Evolutionary conservation across 2,113 vertebrate genomes (phyloP), one percentile per base, ranked within the genome.

Genomic region (Ramphastos sulfuratus): DNA sequence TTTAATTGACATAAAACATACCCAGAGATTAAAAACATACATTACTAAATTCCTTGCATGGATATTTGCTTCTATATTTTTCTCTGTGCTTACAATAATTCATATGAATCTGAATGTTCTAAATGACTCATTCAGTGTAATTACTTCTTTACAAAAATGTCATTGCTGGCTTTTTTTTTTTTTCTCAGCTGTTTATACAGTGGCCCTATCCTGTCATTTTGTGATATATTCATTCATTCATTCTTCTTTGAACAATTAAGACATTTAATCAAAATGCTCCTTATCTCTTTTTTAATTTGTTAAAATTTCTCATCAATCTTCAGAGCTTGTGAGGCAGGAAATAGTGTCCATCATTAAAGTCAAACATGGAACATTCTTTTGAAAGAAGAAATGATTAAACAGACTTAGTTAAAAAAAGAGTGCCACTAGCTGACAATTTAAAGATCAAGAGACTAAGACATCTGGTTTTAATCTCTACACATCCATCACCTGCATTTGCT

Each of bases 401-500:
- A 87, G 54, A 84, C 58, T 90, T 60, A 78, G 31, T 83, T 67
- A 69, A 74, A 63, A 89, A 89, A 31, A 24, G 20, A 80, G 30
- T 95, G 58, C 75, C 88, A 90, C 61, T 94, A 94, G 88, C 50
- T 94, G 82, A 89, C 50, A 92, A 85, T 92, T 90, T 95, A 91
- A 95, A 78, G 67, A 94, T 89, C 89, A 96, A 92, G 87, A 86
- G 67, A 93, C 18, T 44, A 67, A 87, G 58, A 79, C 94, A 97
- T 97, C 87, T 97, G 96, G 82, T 97, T 97, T 96, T 95, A 96
- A 97, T 98, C 52, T 96, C 65, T 90, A 87, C 83, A 94, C 28
- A 94, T 94, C 91, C 66, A 94, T 93, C 90, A 94, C 81, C 92
- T 93, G 73, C 76, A 96, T 95, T 96, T 95, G 63, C 80, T 88